phyloP scores from a whole-genome alignment of 2,888 invertebrate genomes.

The Alloscopus bannaensis region DNA sequence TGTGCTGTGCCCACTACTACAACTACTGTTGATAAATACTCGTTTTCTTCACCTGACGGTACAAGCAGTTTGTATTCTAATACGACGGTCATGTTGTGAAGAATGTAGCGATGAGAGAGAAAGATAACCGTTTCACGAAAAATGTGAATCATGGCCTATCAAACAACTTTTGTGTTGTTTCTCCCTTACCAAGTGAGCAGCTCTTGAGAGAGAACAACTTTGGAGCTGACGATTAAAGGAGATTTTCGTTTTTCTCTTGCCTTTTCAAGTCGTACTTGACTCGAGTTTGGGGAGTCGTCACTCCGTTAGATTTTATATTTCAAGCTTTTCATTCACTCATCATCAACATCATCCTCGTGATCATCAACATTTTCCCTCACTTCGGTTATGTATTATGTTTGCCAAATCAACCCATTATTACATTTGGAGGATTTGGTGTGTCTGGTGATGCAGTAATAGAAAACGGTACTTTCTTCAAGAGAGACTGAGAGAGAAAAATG shows the following conservation, averaged over 20 bases:
- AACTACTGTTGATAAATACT: conserved; percentile 17
- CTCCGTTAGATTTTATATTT: conserved; percentile 49
- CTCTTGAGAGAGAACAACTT: too few species aligned
- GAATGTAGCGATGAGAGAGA: not conserved
- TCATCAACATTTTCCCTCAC: conserved; percentile 37
- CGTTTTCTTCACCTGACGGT: conserved; percentile 13
- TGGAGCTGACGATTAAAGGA: too few species aligned
- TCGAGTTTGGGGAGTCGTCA: conserved; percentile 31
- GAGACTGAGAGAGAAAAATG: too few species aligned
- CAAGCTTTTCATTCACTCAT: conserved; percentile 34
- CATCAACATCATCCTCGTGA: too few species aligned
- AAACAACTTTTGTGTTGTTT: conserved; percentile 31
- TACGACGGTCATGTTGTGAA: conserved; percentile 1
- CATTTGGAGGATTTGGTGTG: not conserved
- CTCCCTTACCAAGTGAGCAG: too few species aligned
- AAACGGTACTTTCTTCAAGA: conserved; percentile 43
- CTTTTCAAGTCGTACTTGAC: conserved; percentile 30
- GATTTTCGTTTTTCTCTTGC: too few species aligned
- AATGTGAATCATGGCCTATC: conserved; percentile 30
- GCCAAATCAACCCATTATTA: conserved; percentile 16
- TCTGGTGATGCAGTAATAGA: conserved; percentile 32
- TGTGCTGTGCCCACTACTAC: too few species aligned
- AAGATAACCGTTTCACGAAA: conserved; percentile 20
- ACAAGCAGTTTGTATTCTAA: too few species aligned
- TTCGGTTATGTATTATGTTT: conserved; percentile 4